Evolutionary conservation across 1,140 invertebrate species (phyloP), one percentile per base, ranked within the genome.

Genomic region (Panagrolaimus sp.): DNA sequence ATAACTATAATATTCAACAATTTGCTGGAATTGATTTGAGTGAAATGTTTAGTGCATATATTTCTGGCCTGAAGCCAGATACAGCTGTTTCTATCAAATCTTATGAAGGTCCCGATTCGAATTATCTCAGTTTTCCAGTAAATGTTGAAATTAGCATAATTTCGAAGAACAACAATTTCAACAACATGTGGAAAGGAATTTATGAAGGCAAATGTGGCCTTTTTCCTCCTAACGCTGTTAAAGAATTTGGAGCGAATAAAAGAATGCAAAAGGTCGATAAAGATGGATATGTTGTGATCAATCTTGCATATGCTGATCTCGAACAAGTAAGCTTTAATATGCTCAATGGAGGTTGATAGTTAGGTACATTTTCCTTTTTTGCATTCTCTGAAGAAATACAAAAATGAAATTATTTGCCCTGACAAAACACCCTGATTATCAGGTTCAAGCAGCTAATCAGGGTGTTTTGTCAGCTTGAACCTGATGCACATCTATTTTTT

Each of bases 41-140:
- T n/a, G n/a, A n/a, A n/a, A n/a, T n/a, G n/a, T n/a, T 75, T 12
- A 78, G 78, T 15, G 80, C 71, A 28, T 80, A 80, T 64, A 82
- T 80, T 68, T 63, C 83, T 52, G 80, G 80, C 15, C 69, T 73
- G 44, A 76, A 80, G 52, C 47, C 76, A 10, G 72, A 81, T 58
- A 78, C 69, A 1, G 32, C 70, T 24, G 67, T 80, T 24, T 69
- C 76, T 12, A 67, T 78, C 15, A 58, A n/a, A n/a, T n/a, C 70
- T 7, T 82, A 74, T 67, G 68, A 66, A 28, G 80, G 73, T 43
- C 46, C 55, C 1, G 43, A 68, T 1, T 63, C 63, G 46, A 76
- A 80, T 43, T 63, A 79, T 43, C 67, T 81, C 6, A 70, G 65
- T 17, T 81, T 81, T 66, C 77, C 78, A 14, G 70, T 74, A 28